phyloP scores from a whole-genome alignment of 2,113 vertebrate genomes.

The Eurypyga helias region DNA sequence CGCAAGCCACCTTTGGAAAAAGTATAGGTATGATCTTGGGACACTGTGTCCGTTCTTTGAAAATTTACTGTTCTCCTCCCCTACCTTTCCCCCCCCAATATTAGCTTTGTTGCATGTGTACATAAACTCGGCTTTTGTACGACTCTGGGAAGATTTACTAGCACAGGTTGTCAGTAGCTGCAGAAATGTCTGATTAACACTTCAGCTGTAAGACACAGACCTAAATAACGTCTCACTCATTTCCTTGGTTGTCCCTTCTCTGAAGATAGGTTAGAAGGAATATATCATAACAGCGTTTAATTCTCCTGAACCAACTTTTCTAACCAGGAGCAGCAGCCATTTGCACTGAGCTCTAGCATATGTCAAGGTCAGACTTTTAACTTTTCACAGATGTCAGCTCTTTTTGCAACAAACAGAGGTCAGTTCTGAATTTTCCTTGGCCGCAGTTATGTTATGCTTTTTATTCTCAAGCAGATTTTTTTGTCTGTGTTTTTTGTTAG shows the following conservation, averaged over 20 bases:
- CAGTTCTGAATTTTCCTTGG: background rate
- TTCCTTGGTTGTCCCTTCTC: background rate
- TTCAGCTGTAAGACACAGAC: background rate
- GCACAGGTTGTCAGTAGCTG: background rate
- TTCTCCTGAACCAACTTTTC: background rate
- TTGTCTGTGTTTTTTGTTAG: background rate
- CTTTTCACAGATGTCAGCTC: background rate
- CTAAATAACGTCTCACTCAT: background rate
- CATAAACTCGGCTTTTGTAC: background rate
- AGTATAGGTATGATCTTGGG: background rate
- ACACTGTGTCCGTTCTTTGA: background rate
- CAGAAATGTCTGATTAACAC: background rate
- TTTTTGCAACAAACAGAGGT: background rate
- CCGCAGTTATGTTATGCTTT: background rate
- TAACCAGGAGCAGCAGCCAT: background rate
- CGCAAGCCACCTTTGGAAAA: background rate
- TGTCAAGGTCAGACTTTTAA: background rate
- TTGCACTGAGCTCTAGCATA: background rate
- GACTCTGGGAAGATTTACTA: background rate
- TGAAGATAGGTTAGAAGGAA: background rate
- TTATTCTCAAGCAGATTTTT: background rate
- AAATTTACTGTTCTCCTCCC: background rate
- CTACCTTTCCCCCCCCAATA: background rate
- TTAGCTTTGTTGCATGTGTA: background rate
- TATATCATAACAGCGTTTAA: fast-evolving